Base-by-base conservation (phyloP, 2,888 invertebrate genomes). In the Anthrax anthrax region DNA sequence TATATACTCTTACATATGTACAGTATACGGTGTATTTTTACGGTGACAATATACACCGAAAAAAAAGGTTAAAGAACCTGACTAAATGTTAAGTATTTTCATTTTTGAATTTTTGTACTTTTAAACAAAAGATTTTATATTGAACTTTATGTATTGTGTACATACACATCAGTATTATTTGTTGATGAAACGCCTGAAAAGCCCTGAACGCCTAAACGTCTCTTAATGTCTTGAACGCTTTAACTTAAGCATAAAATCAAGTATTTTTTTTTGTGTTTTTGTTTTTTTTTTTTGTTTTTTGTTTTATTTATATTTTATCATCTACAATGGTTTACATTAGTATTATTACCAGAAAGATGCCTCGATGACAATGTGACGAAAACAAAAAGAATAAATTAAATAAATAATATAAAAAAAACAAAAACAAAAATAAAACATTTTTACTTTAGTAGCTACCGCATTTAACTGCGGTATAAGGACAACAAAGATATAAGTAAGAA, bases 401-500 rank as follows among this genome's bases (percentile, higher is more conserved):
- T 8, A 27, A 27, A 27, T 5, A 27, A 27, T 5, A 27, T 8
- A 27, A 27, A 27, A 2, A 8, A 8, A 8, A 8, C 2, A 27
- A 27, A 27, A 9, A 27, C 8, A 27, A 2, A 2, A 27, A 41
- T 27, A 37, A 46, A 46, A 46, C 37, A 46, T 29, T 41, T 46
- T 37, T 46, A 37, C 41, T 37, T 46, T 29, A 46, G 37, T 36
- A 34, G 23, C 37, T 39, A 23, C 46, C 41, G 45, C 39, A 23
- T 37, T 19, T 12, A 43, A 43, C 27, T 13, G 36, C n/a, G 40
- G 42, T 42, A 42, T 23, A 42, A 50, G 47, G 41, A 43, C 45
- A 37, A n/a, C 43, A 34, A 37, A 18, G 46, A 47, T 45, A 48
- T 46, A 48, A 48, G 43, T 41, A 49, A 56, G 56, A 54, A 56